A percentile compares a stretch with the other conserved stretches of the same genome.
Conservation (phyloP, 2,797 vertebrate genomes). For the Hyperoplus immaculatus region DNA sequence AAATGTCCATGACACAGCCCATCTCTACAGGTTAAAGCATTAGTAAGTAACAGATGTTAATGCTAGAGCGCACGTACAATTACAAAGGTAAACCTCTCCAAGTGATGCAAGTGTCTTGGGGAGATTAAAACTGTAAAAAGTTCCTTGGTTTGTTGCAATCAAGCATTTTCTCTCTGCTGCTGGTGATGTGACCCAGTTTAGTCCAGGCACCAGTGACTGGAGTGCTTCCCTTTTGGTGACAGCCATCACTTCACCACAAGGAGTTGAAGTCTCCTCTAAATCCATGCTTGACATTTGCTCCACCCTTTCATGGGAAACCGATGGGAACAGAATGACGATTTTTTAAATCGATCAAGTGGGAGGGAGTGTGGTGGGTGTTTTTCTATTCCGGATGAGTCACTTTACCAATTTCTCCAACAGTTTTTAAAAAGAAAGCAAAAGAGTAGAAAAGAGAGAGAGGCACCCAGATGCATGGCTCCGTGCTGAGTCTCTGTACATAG, state of each 20-base stretch:
- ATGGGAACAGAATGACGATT: conserved; percentile 17
- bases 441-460: conserved; percentile 78
- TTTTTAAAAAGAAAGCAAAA: conserved; percentile 77
- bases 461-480: conserved; percentile 76
- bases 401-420: conserved; percentile 58
- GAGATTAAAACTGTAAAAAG: conserved; percentile 42
- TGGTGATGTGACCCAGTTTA: conserved; percentile 68
- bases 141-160: conserved; percentile 12
- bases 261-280: conserved; percentile 20
- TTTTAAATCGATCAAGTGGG: conserved; percentile 27
- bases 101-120: conserved; percentile 17
- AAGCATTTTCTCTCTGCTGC: conserved; percentile 52
- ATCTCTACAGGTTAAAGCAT: conserved; percentile 67
- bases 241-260: conserved; percentile 19
- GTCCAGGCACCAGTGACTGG: conserved; percentile 67
- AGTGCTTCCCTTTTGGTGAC: conserved; percentile 57
- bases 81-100: conserved; percentile 59
- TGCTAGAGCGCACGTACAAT: conserved; percentile 53
- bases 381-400: conserved; percentile 51
- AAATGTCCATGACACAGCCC: conserved; percentile 59
- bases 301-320: conserved; percentile 20
- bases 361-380: background rate
- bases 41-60: conserved; percentile 82
- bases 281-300: background rate
- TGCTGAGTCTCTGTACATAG: conserved; percentile 90